These are phyloP conservation scores for Triplophysa yarkandensis DNA, from an alignment of 2,797 vertebrate genomes.

Conservation along the genomic window DNA sequence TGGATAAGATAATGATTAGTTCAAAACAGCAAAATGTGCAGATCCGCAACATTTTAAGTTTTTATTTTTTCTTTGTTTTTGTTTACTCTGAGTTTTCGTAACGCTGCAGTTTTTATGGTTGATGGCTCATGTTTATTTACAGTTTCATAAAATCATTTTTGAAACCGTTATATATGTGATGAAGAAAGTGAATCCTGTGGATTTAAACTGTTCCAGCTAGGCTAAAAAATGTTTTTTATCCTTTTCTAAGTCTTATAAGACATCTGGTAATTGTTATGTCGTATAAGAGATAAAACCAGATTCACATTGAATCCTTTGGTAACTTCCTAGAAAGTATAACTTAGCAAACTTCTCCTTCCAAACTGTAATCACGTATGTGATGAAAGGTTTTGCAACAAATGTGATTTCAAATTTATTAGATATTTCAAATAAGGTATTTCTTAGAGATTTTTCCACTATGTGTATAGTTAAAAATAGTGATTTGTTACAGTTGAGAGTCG, in stretches of 20 bases:
- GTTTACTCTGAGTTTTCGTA: conserved; percentile 63
- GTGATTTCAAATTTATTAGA: neutral
- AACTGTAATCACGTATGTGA: conserved; percentile 36
- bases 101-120: conserved; percentile 40
- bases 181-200: conserved; percentile 69
- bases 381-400: too few species aligned
- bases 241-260: conserved; percentile 20
- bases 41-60: neutral
- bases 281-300: conserved; percentile 74
- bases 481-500: neutral
- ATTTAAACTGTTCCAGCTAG: conserved; percentile 68
- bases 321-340: conserved; percentile 67
- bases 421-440: neutral
- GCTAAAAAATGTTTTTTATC: conserved; percentile 41
- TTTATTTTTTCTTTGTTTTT: conserved; percentile 52
- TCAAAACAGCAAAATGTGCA: neutral
- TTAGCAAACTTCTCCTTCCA: neutral
- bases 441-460: neutral
- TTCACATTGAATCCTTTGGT: conserved; percentile 92
- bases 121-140: neutral
- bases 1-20: conserved; percentile 27
- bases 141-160: neutral
- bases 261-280: conserved; percentile 65
- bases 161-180: conserved; percentile 13
- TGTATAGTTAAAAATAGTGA: neutral